A percentile compares a stretch with the other conserved stretches of the same genome.
These are phyloP conservation scores for Lepidocyrtinus sp. DNA, from an alignment of 2,888 invertebrate genomes.

Conservation along the genomic window DNA sequence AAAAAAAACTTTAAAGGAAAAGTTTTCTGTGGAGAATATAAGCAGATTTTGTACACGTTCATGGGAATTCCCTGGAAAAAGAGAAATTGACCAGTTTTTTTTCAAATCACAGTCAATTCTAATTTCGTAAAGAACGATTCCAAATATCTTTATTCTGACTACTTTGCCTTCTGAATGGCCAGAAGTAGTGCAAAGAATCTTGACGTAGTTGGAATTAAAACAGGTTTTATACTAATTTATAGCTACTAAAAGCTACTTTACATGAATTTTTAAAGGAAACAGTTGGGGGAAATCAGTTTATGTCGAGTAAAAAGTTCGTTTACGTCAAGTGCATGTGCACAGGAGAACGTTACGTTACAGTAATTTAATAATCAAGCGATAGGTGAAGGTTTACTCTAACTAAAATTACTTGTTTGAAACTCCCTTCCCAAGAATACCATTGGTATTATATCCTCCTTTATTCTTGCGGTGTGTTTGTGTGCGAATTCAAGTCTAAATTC, in stretches of 20 bases:
- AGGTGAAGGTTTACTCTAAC: constrained; percentile 9
- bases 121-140: not conserved
- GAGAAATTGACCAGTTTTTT: not conserved
- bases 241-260: constrained; percentile 8
- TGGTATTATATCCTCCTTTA: constrained; percentile 21
- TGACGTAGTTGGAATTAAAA: not conserved
- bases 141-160: not conserved
- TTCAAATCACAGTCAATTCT: not conserved
- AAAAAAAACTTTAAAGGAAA: no score
- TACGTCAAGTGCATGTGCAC: not conserved
- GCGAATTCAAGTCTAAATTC: constrained; percentile 17
- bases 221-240: not conserved
- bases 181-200: not conserved
- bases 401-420: not conserved
- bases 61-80: no score
- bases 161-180: no score
- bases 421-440: constrained; percentile 32
- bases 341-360: not conserved
- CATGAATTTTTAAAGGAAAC: constrained; percentile 14
- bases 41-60: no score
- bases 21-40: no score
- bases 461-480: constrained; percentile 33
- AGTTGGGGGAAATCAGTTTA: not conserved
- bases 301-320: not conserved
- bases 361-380: constrained; percentile 18